A percentile compares a stretch with the other conserved stretches of the same genome.
Evolutionary conservation across 2,113 vertebrate genomes (phyloP).

Genomic region (Penelope pileata): DNA sequence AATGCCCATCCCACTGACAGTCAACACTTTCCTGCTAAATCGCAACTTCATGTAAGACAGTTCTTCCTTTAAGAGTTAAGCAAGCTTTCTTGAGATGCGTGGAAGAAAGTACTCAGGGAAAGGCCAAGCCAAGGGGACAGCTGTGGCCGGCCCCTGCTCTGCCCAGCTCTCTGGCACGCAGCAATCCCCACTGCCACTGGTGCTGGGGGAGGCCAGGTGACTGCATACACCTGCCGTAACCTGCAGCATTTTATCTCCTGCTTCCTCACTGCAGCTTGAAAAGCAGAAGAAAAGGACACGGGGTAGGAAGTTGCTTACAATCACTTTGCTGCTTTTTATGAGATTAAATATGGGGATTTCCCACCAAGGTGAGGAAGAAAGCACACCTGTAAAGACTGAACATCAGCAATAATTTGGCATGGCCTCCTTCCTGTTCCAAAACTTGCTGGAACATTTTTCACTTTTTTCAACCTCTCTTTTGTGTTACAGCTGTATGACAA

Average conservation of each 20-base stretch:
- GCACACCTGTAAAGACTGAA: slow-evolving; percentile 68
- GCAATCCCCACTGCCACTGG: not conserved
- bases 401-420: slow-evolving; percentile 74
- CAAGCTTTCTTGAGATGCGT: not conserved
- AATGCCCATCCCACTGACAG: not conserved
- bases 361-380: slow-evolving; percentile 63
- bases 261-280: not conserved
- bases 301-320: not conserved
- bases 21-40: not conserved
- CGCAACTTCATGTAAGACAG: not conserved
- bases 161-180: not conserved
- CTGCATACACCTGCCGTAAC: not conserved
- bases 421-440: slow-evolving; percentile 74
- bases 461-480: slow-evolving; percentile 62
- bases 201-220: not conserved
- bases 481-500: slow-evolving; percentile 66
- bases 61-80: not conserved
- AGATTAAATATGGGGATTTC: slow-evolving; percentile 69
- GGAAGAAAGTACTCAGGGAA: not conserved
- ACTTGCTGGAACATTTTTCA: slow-evolving; percentile 71
- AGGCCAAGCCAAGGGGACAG: not conserved
- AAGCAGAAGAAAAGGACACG: not conserved
- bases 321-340: not conserved
- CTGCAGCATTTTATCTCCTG: not conserved
- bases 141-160: not conserved